phyloP scores from a whole-genome alignment of 2,888 invertebrate genomes.

The Syrista parreyssii region DNA sequence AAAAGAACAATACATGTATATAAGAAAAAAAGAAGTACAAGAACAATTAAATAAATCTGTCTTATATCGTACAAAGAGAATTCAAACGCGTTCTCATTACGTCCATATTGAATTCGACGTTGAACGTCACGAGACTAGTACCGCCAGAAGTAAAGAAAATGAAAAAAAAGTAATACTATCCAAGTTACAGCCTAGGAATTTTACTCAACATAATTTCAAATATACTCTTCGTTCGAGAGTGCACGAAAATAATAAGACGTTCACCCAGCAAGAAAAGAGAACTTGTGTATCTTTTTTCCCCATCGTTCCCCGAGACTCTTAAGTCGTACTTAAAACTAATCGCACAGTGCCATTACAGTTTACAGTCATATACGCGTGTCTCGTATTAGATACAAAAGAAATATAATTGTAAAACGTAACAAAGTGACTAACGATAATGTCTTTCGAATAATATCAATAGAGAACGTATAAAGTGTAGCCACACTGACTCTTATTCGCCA shows the following conservation, averaged over 20 bases:
- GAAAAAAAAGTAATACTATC: neutral
- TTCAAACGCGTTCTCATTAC: neutral
- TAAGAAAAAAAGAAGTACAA: neutral
- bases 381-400: slow-evolving; percentile 24
- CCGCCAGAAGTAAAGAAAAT: neutral
- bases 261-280: neutral
- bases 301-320: neutral
- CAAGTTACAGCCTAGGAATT: neutral
- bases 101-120: neutral
- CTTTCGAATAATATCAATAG: slow-evolving; percentile 27
- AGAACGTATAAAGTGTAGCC: neutral
- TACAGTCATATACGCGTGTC: neutral
- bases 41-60: neutral
- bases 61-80: neutral
- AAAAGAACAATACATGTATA: neutral
- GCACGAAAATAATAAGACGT: neutral
- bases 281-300: neutral
- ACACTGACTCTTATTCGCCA: neutral
- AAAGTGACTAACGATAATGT: slow-evolving; percentile 34
- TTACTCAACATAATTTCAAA: neutral
- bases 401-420: slow-evolving; percentile 39
- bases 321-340: neutral
- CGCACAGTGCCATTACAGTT: neutral
- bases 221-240: neutral
- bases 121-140: neutral